Percentiles rank a stretch among this genome's conserved stretches.
Conservation (phyloP, 2,113 vertebrate species). For the Elephantulus edwardii region DNA sequence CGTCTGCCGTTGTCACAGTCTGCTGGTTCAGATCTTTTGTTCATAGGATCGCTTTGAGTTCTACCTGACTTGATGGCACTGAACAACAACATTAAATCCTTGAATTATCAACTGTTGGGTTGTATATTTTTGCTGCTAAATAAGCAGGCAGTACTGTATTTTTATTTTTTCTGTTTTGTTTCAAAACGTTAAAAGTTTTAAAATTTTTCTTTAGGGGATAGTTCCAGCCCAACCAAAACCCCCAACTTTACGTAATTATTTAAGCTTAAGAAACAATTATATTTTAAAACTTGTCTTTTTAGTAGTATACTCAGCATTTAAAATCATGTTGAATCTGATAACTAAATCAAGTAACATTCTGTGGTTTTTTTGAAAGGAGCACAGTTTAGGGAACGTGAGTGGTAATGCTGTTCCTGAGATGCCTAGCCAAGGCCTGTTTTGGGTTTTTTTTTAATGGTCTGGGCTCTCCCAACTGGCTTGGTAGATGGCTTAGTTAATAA, state of each 20-base stretch:
- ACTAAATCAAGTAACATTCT: background rate
- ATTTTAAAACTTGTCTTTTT: constrained; percentile 24
- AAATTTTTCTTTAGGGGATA: constrained; percentile 44
- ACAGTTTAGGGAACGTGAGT: constrained; percentile 34
- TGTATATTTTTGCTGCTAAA: constrained; percentile 6
- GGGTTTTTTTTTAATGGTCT: constrained; percentile 43
- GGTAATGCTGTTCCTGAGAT: constrained; percentile 14
- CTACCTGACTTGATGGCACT: too few species aligned
- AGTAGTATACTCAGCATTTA: background rate
- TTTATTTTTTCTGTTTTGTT: constrained; percentile 43
- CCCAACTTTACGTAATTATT: background rate
- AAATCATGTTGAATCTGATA: background rate
- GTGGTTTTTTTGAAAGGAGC: constrained; percentile 22
- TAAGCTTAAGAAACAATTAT: constrained; percentile 8
- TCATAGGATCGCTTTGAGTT: too few species aligned
- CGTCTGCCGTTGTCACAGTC: too few species aligned
- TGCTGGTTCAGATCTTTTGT: too few species aligned
- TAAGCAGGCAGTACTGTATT: background rate
- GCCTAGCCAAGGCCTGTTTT: background rate
- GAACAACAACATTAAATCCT: too few species aligned
- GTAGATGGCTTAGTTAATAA: constrained; percentile 61
- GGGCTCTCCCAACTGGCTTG: background rate
- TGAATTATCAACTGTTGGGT: background rate
- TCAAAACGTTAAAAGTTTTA: constrained; percentile 16
- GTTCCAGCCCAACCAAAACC: background rate